A percentile compares a stretch with the other conserved stretches of the same genome.
phyloP scores from a whole-genome alignment of 1,140 invertebrate species.

The Chrysoperla carnea region DNA sequence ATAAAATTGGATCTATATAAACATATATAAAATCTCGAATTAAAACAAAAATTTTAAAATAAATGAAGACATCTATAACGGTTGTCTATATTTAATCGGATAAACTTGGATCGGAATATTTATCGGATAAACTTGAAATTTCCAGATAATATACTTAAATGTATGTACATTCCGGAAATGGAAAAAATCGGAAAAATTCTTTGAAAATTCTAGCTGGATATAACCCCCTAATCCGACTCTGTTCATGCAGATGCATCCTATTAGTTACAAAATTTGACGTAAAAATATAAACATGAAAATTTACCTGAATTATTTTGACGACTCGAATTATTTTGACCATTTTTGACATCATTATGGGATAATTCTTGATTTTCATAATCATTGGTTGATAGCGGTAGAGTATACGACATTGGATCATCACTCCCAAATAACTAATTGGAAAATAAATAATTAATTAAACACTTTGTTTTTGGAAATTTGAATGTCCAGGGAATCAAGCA shows the following conservation, averaged over 20 bases:
- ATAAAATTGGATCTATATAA: slow-evolving; percentile 8
- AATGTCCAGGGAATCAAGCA: too few species aligned
- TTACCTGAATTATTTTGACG: too few species aligned
- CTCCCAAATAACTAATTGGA: neutral
- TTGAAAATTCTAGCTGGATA: too few species aligned
- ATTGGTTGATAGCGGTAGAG: neutral
- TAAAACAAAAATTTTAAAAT: neutral
- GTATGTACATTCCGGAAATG: too few species aligned
- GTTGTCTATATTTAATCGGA: neutral
- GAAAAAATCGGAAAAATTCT: too few species aligned
- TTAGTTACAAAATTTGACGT: slow-evolving; percentile 1
- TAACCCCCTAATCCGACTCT: too few species aligned
- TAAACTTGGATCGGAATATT: too few species aligned
- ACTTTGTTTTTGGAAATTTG: too few species aligned
- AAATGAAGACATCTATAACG: neutral
- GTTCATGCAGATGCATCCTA: too few species aligned
- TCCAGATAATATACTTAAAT: slow-evolving; percentile 3
- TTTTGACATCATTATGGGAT: too few species aligned
- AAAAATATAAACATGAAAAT: neutral
- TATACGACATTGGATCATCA: neutral
- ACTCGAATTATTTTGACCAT: too few species aligned
- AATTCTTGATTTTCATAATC: too few species aligned
- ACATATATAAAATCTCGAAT: neutral
- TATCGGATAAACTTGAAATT: neutral
- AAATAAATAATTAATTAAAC: neutral